phyloP scores from a whole-genome alignment of 1,140 invertebrate species.

The Portunus trituberculatus region DNA sequence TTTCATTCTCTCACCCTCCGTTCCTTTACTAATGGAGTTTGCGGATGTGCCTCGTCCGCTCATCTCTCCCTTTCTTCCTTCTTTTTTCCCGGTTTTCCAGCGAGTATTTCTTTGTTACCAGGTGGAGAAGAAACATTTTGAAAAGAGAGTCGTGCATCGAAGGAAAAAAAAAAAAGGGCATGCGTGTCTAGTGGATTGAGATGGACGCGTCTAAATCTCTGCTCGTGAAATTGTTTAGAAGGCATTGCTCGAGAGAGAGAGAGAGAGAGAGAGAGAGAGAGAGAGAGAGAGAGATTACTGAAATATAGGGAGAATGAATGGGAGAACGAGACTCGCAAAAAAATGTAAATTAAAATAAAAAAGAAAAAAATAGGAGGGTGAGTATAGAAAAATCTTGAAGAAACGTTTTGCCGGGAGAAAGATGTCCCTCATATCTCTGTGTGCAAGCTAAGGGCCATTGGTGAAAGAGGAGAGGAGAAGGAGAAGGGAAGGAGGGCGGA shows the following conservation, averaged over 20 bases:
- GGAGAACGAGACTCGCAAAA: background rate
- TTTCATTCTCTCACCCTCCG: background rate
- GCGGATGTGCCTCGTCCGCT: background rate
- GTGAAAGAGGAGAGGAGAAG: background rate
- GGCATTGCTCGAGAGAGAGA: background rate
- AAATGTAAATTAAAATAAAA: background rate
- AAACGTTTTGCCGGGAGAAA: background rate
- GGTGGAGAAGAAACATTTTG: background rate
- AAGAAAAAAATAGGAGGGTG: background rate
- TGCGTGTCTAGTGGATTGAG: background rate
- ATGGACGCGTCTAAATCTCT: background rate
- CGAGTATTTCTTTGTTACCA: background rate
- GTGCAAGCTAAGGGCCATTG: background rate
- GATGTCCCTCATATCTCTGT: conserved; percentile 29
- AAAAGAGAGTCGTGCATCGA: background rate
- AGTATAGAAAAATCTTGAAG: background rate
- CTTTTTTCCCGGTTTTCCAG: background rate
- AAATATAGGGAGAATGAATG: background rate
- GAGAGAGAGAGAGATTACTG: too few species aligned
- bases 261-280: background rate
- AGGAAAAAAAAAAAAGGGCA: background rate
- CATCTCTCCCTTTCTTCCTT: background rate
- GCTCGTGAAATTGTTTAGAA: background rate
- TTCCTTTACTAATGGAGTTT: background rate
- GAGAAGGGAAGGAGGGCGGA: background rate